Evolutionary conservation across 1,140 invertebrate genomes (phyloP), one percentile per base, ranked within the genome.

Genomic region (Aricia agestis): DNA sequence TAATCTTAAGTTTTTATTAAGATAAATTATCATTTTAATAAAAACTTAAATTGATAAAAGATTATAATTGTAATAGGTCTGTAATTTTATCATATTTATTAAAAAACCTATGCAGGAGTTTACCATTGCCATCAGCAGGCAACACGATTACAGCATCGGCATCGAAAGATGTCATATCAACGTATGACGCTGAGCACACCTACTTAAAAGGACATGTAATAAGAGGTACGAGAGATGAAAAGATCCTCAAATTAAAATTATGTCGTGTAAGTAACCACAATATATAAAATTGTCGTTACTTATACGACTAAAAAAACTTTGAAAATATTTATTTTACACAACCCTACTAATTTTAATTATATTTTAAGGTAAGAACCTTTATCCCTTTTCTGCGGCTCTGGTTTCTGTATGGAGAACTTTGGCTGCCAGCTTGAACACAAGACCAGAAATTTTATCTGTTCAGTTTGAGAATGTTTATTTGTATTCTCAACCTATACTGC

Each of bases 381-480:
- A 78, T 41, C 84, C 86, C 0, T 83, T 78, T 57, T 68, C 83
- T 59, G 80, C 79, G 5, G 72, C 75, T 1, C 68, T 88, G 4
- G 79, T 82, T 17, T 69, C 72, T 2, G 82, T 79, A 31, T 87
- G 85, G 85, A 83, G 86, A 57, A 82, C 83, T 0, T 71, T 84
- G 1, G 80, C 80, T 0, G 85, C 84, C 83, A 65, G 69, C 1
- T 10, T 71, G 11, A 15, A 59, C 1, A 15, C 68, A 9, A 15
- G 63, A 2, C 79, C 74, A 67, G 78, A 77, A 57, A 61, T 70
- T 10, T 0, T 81, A 2, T 75, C 78, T 0, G 77, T 87, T 19
- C 63, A 81, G 15, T 82, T 85, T 32, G 42, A 69, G 0, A 72
- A 84, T 1, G 69, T 87, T 0, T 57, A 75, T 10, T 72, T 84